Evolutionary conservation across 1,140 invertebrate species (phyloP).

Genomic region (Euwallacea fornicatus): DNA sequence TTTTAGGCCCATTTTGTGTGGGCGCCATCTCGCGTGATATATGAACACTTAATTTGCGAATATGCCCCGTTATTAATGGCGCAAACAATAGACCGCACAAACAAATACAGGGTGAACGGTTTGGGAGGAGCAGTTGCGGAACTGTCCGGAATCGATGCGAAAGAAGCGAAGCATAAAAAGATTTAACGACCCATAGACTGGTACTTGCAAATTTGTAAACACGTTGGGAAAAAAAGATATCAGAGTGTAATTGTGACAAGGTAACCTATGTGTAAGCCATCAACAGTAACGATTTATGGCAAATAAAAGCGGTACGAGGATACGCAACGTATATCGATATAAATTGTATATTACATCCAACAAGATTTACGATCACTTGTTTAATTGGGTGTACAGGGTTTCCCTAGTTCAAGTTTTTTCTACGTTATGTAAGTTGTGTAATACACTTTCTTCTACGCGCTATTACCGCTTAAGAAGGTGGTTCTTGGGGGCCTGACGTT

Average conservation of each 20-base stretch:
- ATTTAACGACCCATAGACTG: background rate
- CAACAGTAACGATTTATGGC: conserved; percentile 25
- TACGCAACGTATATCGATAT: conserved; percentile 25
- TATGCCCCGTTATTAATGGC: conserved; percentile 34
- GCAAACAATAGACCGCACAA: background rate
- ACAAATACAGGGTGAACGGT: too few relatives aligned
- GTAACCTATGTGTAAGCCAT: conserved; percentile 28
- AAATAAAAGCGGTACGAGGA: conserved; percentile 32
- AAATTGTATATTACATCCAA: conserved; percentile 21
- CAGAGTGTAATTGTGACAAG: conserved; percentile 31
- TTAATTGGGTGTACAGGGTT: background rate
- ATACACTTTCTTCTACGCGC: too few relatives aligned
- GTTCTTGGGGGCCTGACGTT: too few relatives aligned
- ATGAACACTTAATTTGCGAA: conserved; percentile 42
- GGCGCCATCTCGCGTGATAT: conserved; percentile 38
- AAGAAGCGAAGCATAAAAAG: conserved; percentile 5
- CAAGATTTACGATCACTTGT: conserved; percentile 15
- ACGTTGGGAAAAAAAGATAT: conserved; percentile 17
- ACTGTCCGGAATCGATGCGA: background rate
- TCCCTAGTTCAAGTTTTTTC: too few relatives aligned
- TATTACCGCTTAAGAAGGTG: too few relatives aligned
- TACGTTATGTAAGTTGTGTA: too few relatives aligned
- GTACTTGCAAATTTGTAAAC: conserved; percentile 21
- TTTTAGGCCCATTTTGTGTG: conserved; percentile 39
- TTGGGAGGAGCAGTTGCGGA: too few relatives aligned